Evolutionary conservation across 64 coral and sea anemone species (phyloP).

Genomic region (Exaiptasia diaphana): DNA sequence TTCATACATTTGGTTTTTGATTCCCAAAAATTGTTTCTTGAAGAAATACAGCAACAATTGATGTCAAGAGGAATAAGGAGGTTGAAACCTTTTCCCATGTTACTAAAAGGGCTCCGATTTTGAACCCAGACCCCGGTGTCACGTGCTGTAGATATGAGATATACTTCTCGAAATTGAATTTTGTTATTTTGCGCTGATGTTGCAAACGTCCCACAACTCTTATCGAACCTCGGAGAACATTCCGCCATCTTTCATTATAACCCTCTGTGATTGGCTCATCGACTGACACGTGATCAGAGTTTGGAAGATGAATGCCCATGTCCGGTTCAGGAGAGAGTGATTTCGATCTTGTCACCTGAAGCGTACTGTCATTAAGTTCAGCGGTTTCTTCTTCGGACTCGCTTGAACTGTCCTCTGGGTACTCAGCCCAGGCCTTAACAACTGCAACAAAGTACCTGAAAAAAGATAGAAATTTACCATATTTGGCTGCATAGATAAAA

Average conservation of each 20-base stretch:
- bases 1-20: neutral
- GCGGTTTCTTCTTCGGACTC: slow-evolving; percentile 40
- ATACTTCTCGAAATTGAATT: slow-evolving; percentile 77
- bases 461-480: neutral
- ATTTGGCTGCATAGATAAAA: too few species aligned
- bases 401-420: slow-evolving; percentile 36
- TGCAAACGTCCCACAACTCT: slow-evolving; percentile 52
- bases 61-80: slow-evolving; percentile 68
- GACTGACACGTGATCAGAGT: neutral
- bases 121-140: slow-evolving; percentile 54
- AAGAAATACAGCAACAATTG: slow-evolving; percentile 67
- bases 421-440: slow-evolving; percentile 70
- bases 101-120: slow-evolving; percentile 53
- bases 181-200: slow-evolving; percentile 8
- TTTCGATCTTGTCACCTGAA: neutral
- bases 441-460: slow-evolving; percentile 58
- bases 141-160: slow-evolving; percentile 64
- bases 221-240: slow-evolving; percentile 20
- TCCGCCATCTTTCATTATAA: neutral
- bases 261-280: neutral
- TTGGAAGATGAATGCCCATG: slow-evolving; percentile 31
- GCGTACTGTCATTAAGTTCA: neutral
- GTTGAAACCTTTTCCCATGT: slow-evolving; percentile 75
- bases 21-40: slow-evolving; percentile 87
- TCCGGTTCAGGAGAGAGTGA: neutral